phyloP scores from a whole-genome alignment of 2,888 invertebrate species.

The Cantharis lateralis region DNA sequence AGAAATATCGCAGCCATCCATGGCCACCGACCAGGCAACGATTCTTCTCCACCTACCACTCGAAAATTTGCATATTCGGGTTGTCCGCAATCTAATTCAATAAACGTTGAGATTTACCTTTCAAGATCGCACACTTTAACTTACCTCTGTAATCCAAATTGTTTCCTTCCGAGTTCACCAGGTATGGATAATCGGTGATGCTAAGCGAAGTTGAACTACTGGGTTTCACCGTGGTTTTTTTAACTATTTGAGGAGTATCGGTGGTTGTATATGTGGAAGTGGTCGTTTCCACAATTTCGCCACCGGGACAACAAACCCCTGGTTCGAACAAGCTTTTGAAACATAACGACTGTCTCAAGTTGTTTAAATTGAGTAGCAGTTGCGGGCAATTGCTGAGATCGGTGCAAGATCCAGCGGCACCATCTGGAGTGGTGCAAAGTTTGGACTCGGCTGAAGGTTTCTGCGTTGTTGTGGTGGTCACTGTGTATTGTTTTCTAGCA shows the following conservation, averaged over 20 bases:
- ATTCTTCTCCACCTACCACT: conserved; percentile 88
- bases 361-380: conserved; percentile 77
- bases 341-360: conserved; percentile 83
- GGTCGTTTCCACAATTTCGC: conserved; percentile 3
- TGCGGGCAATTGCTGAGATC: conserved; percentile 89
- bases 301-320: conserved; percentile 84
- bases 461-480: conserved; percentile 53
- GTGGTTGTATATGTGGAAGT: conserved; percentile 37
- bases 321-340: conserved; percentile 91
- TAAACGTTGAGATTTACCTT: neutral
- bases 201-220: conserved; percentile 16
- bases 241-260: conserved; percentile 44
- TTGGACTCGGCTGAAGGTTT: conserved; percentile 60
- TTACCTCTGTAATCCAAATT: conserved; percentile 62
- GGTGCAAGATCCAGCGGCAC: conserved; percentile 78
- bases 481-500: conserved; percentile 30
- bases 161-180: conserved; percentile 41
- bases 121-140: conserved; percentile 3
- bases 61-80: conserved; percentile 82
- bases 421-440: conserved; percentile 82
- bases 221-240: conserved; percentile 27
- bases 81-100: conserved; percentile 75
- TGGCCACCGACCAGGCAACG: conserved; percentile 88
- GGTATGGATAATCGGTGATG: conserved; percentile 11
- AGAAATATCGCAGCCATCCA: conserved; percentile 96